These are phyloP conservation scores for Periophthalmus magnuspinnatus DNA, from an alignment of 2,797 vertebrate genomes.

Conservation along the genomic window DNA sequence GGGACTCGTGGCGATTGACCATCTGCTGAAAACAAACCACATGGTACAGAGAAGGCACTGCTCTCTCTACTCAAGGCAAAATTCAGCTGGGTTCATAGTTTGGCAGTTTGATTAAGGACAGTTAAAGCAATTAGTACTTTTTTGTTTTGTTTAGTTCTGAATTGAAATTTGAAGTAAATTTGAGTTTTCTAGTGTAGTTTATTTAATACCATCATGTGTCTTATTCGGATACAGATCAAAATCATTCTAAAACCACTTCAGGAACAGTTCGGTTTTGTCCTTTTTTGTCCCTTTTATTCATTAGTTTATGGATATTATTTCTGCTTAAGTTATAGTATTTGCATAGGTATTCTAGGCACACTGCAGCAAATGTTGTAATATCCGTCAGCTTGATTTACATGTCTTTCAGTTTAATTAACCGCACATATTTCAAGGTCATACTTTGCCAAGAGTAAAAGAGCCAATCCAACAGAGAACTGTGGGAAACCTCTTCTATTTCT, in stretches of 20 bases:
- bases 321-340: background rate
- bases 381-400: background rate
- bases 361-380: background rate
- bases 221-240: too few species aligned
- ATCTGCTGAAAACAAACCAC: slow-evolving; percentile 42
- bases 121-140: background rate
- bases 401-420: slow-evolving; percentile 35
- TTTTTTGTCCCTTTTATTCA: too few species aligned
- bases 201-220: too few species aligned
- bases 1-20: slow-evolving; percentile 48
- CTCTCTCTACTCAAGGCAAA: background rate
- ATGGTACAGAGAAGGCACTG: background rate
- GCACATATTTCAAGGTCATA: background rate
- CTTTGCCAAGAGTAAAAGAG: slow-evolving; percentile 24
- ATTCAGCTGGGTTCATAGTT: background rate
- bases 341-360: background rate
- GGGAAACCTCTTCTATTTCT: slow-evolving; percentile 9
- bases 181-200: too few species aligned
- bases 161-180: too few species aligned
- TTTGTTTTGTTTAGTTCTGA: background rate
- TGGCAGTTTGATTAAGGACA: background rate
- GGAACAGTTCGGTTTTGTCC: too few species aligned
- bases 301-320: too few species aligned
- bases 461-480: slow-evolving; percentile 27
- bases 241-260: too few species aligned